Evolutionary conservation across 1,140 invertebrate genomes (phyloP).

Genomic region (Oppia nitens): DNA sequence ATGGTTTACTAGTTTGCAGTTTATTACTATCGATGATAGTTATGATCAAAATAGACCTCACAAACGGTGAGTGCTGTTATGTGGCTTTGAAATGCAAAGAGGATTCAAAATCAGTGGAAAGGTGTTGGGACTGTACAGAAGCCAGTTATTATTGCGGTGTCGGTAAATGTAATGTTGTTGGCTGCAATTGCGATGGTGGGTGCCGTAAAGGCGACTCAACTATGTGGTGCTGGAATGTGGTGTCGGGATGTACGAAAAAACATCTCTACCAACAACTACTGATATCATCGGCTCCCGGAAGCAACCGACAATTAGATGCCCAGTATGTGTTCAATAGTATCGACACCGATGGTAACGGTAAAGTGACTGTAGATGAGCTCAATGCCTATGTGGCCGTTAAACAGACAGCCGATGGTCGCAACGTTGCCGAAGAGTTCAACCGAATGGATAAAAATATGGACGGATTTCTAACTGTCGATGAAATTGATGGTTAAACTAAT

Average conservation of each 20-base stretch:
- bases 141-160: conserved; percentile 1
- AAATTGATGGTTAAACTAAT: conserved; percentile 13
- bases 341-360: background rate
- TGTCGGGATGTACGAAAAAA: background rate
- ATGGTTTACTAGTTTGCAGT: no score
- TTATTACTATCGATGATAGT: no score
- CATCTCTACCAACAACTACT: background rate
- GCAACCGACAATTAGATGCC: background rate
- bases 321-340: background rate
- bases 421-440: background rate
- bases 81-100: background rate
- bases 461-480: background rate
- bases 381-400: background rate
- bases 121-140: conserved; percentile 11
- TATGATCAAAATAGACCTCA: background rate
- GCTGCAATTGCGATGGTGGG: conserved; percentile 12
- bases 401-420: background rate
- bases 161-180: conserved; percentile 14
- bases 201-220: conserved; percentile 6
- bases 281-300: no score
- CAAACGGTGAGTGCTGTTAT: conserved; percentile 6
- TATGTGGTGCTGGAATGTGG: conserved; percentile 5
- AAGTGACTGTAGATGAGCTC: background rate
- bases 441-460: conserved; percentile 2
- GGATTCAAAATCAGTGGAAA: background rate